A percentile compares a stretch with the other conserved stretches of the same genome.
phyloP scores from a whole-genome alignment of 2,888 invertebrate genomes.

The Nyleta sp. region DNA sequence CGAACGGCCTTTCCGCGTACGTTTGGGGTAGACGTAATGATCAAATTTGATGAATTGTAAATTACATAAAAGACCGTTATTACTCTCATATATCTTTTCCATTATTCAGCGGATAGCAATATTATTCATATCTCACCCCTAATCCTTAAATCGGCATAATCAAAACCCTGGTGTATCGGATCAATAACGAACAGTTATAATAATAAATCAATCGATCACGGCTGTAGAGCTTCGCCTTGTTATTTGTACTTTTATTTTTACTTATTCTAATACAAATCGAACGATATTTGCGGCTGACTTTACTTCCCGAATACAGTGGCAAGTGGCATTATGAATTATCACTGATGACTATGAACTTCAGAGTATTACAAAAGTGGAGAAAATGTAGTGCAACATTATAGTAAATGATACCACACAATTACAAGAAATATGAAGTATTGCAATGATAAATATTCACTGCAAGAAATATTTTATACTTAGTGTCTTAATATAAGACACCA shows the following conservation, averaged over 20 bases:
- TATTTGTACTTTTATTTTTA: constrained; percentile 6
- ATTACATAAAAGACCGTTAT: constrained; percentile 31
- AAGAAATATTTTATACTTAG: too few relatives aligned
- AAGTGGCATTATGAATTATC: background rate
- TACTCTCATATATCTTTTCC: constrained; percentile 27
- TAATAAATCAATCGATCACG: constrained; percentile 44
- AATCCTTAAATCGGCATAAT: constrained; percentile 39
- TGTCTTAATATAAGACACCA: too few relatives aligned
- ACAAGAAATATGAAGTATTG: too few relatives aligned
- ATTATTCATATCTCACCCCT: constrained; percentile 40
- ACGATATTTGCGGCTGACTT: background rate
- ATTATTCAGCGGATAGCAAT: constrained; percentile 34
- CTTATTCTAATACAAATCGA: background rate
- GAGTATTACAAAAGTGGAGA: too few relatives aligned
- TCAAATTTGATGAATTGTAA: constrained; percentile 48
- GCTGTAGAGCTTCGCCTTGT: constrained; percentile 21
- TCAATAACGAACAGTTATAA: constrained; percentile 38
- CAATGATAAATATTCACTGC: too few relatives aligned
- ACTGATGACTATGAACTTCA: too few relatives aligned
- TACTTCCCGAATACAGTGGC: background rate
- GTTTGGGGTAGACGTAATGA: constrained; percentile 34
- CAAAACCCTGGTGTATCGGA: constrained; percentile 18
- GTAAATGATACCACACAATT: too few relatives aligned
- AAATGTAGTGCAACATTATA: too few relatives aligned
- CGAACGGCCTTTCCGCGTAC: constrained; percentile 2